These are phyloP conservation scores for Lineus longissimus DNA, from an alignment of 1,140 invertebrate species.

Conservation along the genomic window DNA sequence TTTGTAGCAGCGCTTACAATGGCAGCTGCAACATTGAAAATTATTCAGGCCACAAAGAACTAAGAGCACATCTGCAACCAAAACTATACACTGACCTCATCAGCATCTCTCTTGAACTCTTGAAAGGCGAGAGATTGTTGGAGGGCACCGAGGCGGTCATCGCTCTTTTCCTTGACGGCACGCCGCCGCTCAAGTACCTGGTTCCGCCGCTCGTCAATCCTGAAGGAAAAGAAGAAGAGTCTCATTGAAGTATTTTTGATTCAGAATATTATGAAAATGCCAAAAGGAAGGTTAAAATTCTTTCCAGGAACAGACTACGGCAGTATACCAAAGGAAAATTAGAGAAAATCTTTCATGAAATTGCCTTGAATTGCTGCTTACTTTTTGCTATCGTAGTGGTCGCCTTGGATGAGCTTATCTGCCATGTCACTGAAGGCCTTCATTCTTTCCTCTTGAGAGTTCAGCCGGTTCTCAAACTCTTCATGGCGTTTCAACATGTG, in stretches of 20 bases:
- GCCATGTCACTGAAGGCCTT: constrained; percentile 82
- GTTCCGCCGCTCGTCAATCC: constrained; percentile 85
- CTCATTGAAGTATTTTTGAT: too few species aligned
- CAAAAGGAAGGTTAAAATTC: too few species aligned
- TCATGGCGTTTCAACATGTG: constrained; percentile 88
- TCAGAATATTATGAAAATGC: too few species aligned
- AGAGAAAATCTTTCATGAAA: too few species aligned
- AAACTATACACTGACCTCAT: constrained; percentile 98
- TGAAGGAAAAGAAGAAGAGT: constrained; percentile 38
- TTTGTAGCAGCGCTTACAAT: too few species aligned
- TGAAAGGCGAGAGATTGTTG: constrained; percentile 96
- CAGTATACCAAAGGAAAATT: too few species aligned
- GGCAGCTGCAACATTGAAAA: too few species aligned
- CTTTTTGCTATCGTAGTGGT: constrained; percentile 83
- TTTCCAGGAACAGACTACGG: too few species aligned
- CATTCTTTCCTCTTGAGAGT: constrained; percentile 88
- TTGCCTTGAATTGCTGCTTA: constrained; percentile 54
- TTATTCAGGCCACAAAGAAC: too few species aligned
- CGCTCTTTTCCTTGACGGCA: constrained; percentile 91
- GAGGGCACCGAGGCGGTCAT: constrained; percentile 88
- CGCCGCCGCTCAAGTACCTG: constrained; percentile 83
- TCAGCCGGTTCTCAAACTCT: constrained; percentile 89
- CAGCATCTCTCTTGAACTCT: constrained; percentile 96
- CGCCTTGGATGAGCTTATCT: constrained; percentile 73
- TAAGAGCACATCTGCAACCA: too few species aligned